Evolutionary conservation across 2,113 vertebrate species (phyloP), one percentile per base, ranked within the genome.

Genomic region (Drymodes brunneopygia): DNA sequence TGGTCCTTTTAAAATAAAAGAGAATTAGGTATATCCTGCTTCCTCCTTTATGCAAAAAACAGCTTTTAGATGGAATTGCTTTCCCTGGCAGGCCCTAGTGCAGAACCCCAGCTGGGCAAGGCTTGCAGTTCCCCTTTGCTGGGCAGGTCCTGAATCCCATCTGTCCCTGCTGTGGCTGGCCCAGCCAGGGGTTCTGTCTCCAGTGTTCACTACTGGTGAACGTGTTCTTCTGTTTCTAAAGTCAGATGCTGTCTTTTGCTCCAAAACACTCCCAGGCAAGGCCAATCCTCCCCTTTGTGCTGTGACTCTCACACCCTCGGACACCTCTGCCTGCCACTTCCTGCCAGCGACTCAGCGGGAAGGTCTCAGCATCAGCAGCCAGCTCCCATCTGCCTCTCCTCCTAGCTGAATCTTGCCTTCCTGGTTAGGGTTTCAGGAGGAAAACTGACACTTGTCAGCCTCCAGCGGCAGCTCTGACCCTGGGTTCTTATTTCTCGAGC

Each of bases 291-390:
- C 0, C 0, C 60, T 73, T 38, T 12, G 2, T 15, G 36, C 40
- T 33, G 33, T 38, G 29, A 2, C 35, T 60, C 25, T 0, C 56
- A 16, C 50, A 1, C 13, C 1, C 31, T 64, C 0, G 1, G 48
- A 10, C 33, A 11, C 8, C 17, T 35, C 81, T 84, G 70, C 84
- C 54, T n/a, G 53, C 25, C 50, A 1, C 8, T 27, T 57, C 21
- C 57, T 31, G 47, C 19, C 35, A 13, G 38, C 11, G 3, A 2
- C n/a, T 27, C n/a, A 8, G 56, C 5, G 7, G 47, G 44, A 40
- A 67, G 24, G 27, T 66, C 62, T 87, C 16, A 2, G 45, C 29
- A 57, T 58, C 27, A 6, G 44, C 2, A 69, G 28, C 12, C 64
- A 17, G 60, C 33, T 85, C 28, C 53, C 25, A 15, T 10, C 58